Conservation (phyloP, 2,113 vertebrate species). For the Rhegmatorhina hoffmannsi region DNA sequence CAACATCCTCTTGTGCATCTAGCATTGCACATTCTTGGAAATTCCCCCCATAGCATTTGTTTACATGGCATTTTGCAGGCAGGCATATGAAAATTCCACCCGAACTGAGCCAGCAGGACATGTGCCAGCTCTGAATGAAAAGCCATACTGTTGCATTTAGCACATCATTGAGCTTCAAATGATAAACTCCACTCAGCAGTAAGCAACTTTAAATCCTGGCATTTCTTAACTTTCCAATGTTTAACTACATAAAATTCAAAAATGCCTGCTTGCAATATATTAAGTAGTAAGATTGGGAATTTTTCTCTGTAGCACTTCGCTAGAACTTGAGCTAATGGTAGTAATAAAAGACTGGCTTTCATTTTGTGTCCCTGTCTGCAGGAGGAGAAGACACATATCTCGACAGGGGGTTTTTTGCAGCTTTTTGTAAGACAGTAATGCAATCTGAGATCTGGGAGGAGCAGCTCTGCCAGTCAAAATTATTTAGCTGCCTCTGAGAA, state of each 20-base stretch:
- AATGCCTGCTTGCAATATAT: background rate
- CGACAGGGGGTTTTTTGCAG: background rate
- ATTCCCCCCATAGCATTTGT: background rate
- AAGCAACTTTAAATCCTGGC: background rate
- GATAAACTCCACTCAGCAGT: background rate
- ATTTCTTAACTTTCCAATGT: background rate
- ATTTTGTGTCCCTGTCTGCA: background rate
- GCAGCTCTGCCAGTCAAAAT: background rate
- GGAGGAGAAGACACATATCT: background rate
- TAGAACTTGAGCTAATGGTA: background rate
- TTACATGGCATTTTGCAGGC: conserved; percentile 49
- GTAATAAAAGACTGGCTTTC: background rate
- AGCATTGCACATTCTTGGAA: background rate
- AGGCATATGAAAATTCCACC: conserved; percentile 23
- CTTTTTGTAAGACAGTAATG: background rate
- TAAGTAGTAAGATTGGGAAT: background rate
- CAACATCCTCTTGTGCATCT: conserved; percentile 3
- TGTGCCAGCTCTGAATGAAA: conserved; percentile 26
- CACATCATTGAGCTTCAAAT: background rate
- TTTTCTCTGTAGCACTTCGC: background rate
- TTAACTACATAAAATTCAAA: background rate
- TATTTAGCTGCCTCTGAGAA: background rate
- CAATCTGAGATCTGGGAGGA: background rate
- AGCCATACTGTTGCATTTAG: conserved; percentile 49
- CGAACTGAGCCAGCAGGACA: conserved; percentile 14